These are phyloP conservation scores for Ecliptopera silaceata DNA, from an alignment of 2,888 invertebrate genomes.

Conservation along the genomic window DNA sequence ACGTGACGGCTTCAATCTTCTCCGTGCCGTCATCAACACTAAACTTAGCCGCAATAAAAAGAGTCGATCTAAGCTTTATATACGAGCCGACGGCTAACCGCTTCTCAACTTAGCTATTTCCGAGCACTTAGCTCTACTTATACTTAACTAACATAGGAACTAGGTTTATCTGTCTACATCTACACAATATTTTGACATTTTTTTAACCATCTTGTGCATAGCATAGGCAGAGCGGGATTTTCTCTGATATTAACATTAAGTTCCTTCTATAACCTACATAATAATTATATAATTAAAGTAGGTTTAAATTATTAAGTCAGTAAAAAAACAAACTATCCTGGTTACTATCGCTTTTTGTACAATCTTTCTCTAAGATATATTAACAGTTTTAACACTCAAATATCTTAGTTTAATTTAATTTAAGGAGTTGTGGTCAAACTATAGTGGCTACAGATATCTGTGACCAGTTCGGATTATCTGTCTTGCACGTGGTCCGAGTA, in stretches of 20 bases:
- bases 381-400: no score
- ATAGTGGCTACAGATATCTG: background rate
- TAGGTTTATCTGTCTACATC: constrained; percentile 3
- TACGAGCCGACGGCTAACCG: constrained; percentile 10
- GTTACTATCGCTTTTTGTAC: no score
- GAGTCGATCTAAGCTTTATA: constrained; percentile 12
- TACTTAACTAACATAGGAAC: constrained; percentile 11
- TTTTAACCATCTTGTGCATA: no score
- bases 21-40: constrained; percentile 1
- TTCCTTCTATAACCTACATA: no score
- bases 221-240: no score
- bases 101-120: constrained; percentile 13
- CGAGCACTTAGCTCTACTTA: constrained; percentile 17
- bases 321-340: no score
- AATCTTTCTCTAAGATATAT: no score
- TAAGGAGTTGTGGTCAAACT: background rate
- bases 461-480: background rate
- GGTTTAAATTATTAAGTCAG: no score
- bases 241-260: no score
- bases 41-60: constrained; percentile 19
- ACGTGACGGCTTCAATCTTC: constrained; percentile 18
- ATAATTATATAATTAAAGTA: no score
- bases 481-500: constrained; percentile 9
- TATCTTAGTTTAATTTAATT: no score
- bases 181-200: background rate